Base-by-base conservation (phyloP, 2,888 invertebrate species). In the Stegophylla sp. region DNA sequence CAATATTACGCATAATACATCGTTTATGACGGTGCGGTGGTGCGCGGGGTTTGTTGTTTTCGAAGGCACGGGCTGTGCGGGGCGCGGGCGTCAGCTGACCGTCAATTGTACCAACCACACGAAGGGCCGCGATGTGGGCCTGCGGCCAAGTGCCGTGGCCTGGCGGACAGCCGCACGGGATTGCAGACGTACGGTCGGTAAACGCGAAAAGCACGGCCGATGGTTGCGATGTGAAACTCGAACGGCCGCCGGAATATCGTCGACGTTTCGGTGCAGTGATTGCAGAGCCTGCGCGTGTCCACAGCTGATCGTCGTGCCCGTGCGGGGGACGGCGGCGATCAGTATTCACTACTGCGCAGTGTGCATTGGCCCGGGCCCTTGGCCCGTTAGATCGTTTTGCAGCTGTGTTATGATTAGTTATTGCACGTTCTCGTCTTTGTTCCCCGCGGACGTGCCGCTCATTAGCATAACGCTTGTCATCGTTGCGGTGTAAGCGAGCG, bases 31-130 rank as follows among this genome's bases (percentile, higher is more conserved):
- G 45, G 3, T 9, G 0, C 10, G 5, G n/a, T 23, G 73, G 61
- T 0, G 64, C 12, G 63, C 56, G 79, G 79, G 79, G 69, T 79
- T 79, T 79, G 79, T 69, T 79, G 69, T 79, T 69, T 71, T 79
- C n/a, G 23, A 51, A 61, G 0, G 17, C n/a, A 43, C 1, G 67
- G 45, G 45, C 23, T 1, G 15, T 13, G 34, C 67, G 77, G 77
- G 59, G 67, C 2, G 28, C 17, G 45, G 56, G 23, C 48, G 41
- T 69, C 79, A 79, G 79, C 79, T 79, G 79, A 51, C n/a, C 17
- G 59, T 12, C 48, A 17, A 48, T 7, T 4, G 23, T 79, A 71
- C 79, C 79, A 79, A 71, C 77, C 56, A 17, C 13, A 41, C 64
- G 41, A n/a, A 12, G 10, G 63, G 3, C 26, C 17, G 4, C 17